These are phyloP conservation scores for Leptodactylus fallax DNA, from an alignment of 2,797 vertebrate species.

Conservation along the genomic window DNA sequence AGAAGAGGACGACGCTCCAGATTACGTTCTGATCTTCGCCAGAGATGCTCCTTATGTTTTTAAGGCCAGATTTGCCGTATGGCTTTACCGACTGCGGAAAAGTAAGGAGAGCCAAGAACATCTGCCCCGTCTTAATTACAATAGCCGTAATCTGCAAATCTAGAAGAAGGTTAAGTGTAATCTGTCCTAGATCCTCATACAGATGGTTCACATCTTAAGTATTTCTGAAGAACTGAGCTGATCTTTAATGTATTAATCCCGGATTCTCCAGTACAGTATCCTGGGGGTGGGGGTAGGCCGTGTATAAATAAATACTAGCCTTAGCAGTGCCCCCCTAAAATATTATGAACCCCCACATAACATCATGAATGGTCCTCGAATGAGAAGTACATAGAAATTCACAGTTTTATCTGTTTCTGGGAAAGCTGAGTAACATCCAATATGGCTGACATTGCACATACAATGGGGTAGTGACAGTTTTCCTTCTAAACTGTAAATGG, in stretches of 20 bases:
- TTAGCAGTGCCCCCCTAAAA: not conserved
- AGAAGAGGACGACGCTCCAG: not conserved
- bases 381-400: not conserved
- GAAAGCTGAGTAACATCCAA: not conserved
- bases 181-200: slow-evolving; percentile 85
- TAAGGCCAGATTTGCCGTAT: slow-evolving; percentile 12
- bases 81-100: not conserved
- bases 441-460: too few relatives aligned
- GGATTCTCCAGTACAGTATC: slow-evolving; percentile 1
- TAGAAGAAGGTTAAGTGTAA: slow-evolving; percentile 82
- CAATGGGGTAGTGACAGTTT: too few relatives aligned
- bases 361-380: not conserved
- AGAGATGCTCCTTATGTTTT: slow-evolving; percentile 4
- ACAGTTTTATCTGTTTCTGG: not conserved
- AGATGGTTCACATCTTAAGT: slow-evolving; percentile 88
- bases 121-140: slow-evolving; percentile 75
- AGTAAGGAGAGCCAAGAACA: slow-evolving; percentile 65
- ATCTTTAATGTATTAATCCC: slow-evolving; percentile 74
- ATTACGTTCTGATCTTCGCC: not conserved
- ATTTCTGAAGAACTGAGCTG: slow-evolving; percentile 81
- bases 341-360: not conserved
- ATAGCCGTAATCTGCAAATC: slow-evolving; percentile 79
- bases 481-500: too few relatives aligned
- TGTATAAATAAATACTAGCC: too few relatives aligned
- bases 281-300: not conserved